Conservation (phyloP, 2,888 invertebrate genomes). For the Spatulosminthurus flaviceps region DNA sequence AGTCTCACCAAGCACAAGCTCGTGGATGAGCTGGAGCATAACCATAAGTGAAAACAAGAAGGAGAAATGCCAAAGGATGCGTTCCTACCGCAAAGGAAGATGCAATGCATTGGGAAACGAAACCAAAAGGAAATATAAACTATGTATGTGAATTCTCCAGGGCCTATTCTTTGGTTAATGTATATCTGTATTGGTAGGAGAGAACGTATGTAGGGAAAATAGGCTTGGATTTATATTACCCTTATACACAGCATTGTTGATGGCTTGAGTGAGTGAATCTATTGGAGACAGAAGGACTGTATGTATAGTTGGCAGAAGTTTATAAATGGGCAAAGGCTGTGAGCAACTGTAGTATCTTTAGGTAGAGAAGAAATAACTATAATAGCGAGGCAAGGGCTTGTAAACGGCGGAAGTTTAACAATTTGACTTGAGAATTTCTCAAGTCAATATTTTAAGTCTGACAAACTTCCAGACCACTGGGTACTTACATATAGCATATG, state of each 20-base stretch:
- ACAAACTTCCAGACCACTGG: neutral
- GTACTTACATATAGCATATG: neutral
- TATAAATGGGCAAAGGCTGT: constrained; percentile 10
- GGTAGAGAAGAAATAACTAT: no score
- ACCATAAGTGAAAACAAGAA: neutral
- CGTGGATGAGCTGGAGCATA: neutral
- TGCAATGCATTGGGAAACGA: neutral
- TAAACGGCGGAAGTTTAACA: constrained; percentile 28
- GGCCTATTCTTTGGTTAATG: neutral
- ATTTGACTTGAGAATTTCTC: constrained; percentile 18
- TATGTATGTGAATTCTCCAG: neutral
- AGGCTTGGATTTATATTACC: no score
- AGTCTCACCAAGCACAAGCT: neutral
- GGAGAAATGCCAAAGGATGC: neutral
- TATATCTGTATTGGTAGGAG: no score
- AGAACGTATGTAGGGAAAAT: no score
- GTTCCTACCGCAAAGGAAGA: neutral
- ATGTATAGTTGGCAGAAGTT: neutral
- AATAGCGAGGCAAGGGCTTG: neutral
- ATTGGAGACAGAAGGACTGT: constrained; percentile 16
- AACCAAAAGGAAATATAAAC: constrained; percentile 12
- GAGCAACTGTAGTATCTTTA: constrained; percentile 24
- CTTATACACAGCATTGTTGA: neutral
- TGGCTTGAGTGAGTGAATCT: neutral
- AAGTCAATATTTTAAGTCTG: constrained; percentile 9